Base-by-base conservation (phyloP, 2,113 vertebrate genomes). In the Dromaius novaehollandiae region DNA sequence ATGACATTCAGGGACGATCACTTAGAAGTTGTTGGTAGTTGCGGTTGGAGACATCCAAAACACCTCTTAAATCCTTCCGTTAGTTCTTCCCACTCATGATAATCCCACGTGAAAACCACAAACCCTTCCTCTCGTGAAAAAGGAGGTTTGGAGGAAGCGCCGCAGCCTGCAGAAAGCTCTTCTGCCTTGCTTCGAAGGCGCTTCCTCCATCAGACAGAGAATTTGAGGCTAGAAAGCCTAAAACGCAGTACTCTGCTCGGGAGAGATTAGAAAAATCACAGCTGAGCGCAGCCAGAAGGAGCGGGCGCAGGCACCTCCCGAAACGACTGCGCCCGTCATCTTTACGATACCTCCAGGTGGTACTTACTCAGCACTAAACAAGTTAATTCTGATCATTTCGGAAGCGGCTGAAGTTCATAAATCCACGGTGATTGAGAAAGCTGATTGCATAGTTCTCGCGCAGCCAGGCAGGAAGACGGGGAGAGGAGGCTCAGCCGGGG, bases 401-500 rank as follows among this genome's bases (percentile, higher is more conserved):
- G 76, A 94, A 75, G 84, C 42, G 69, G 81, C 10, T 64, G 77
- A 91, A 95, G 77, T 73, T 91, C 94, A 89, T 42, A 78, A 87
- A 90, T 15, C 44, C 28, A 55, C 48, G 60, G 63, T 44, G 66
- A 73, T 20, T 2, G 7, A 42, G 65, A 17, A 48, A 94, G 38
- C 1, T 21, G 61, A 68, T 89, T 42, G 30, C 51, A 40, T 10
- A 36, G 53, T 36, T 60, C 53, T 55, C 56, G 25, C 26, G 24
- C 16, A 64, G 34, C 46, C 34, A 36, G 64, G 56, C 17, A 9
- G 63, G 63, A 38, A 38, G 36, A 32, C 14, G 11, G 42, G 30
- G 66, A 44, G 66, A 32, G 42, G 66, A 69, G 42, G 42, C 19
- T 18, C 61, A 38, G 13, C 42, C 44, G 30, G 34, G 66, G 30